Evolutionary conservation across 2,797 vertebrate genomes (phyloP).

Genomic region (Amazonetta brasiliensis): DNA sequence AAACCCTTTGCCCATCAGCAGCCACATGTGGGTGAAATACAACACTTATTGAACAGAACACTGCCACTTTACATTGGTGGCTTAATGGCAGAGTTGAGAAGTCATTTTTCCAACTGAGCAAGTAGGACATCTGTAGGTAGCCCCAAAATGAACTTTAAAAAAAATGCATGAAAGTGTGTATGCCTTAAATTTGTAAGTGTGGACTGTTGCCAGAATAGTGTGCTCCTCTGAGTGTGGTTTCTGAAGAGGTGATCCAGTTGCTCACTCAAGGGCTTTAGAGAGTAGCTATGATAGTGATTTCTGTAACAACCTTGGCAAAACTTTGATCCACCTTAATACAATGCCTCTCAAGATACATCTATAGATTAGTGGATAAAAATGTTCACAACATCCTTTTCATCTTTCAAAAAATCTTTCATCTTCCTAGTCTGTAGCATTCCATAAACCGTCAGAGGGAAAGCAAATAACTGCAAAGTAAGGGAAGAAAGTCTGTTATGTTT

Average conservation of each 20-base stretch:
- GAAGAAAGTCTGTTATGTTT: not conserved
- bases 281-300: fast-evolving
- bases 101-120: fast-evolving
- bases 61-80: fast-evolving
- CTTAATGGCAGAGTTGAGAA: not conserved
- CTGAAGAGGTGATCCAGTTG: not conserved
- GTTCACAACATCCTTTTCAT: not conserved
- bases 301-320: not conserved
- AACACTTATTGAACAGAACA: not conserved
- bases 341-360: fast-evolving
- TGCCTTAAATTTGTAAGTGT: fast-evolving
- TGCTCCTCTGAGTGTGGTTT: not conserved
- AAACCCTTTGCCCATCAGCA: not conserved
- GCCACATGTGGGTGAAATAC: not conserved
- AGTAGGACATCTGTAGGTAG: fast-evolving
- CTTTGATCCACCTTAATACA: not conserved
- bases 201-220: not conserved
- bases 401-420: not conserved
- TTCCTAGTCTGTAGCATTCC: not conserved
- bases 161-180: fast-evolving
- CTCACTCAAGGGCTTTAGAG: not conserved
- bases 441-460: not conserved
- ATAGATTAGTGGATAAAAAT: fast-evolving
- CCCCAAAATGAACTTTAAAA: not conserved
- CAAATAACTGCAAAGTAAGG: not conserved